Evolutionary conservation across 92 coral and sea anemone species (phyloP).

Genomic region (Palythoa grandiflora): DNA sequence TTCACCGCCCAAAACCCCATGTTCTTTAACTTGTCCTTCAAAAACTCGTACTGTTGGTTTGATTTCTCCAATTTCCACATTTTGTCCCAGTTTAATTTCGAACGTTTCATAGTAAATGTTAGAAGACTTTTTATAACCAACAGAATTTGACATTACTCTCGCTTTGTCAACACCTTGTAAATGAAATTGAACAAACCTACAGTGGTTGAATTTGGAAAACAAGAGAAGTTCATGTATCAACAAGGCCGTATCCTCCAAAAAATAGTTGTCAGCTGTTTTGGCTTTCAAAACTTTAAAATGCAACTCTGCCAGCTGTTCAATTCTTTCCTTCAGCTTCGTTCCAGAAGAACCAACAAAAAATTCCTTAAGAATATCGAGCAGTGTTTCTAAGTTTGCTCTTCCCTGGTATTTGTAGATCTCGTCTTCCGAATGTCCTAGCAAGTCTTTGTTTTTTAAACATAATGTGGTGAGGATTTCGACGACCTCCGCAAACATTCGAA

Average conservation of each 20-base stretch:
- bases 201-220: not conserved
- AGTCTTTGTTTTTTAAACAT: conserved; percentile 3
- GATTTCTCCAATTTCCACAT: not conserved
- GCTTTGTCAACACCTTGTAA: conserved; percentile 13
- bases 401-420: not conserved
- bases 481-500: not conserved
- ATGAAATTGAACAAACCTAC: conserved; percentile 22
- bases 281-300: not conserved
- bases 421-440: not conserved
- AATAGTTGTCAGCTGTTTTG: not conserved
- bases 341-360: conserved; percentile 1
- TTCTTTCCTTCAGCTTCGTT: conserved; percentile 7
- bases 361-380: not conserved
- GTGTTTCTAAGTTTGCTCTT: conserved; percentile 3
- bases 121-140: not conserved
- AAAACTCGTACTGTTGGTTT: conserved; percentile 19
- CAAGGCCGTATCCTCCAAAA: conserved; percentile 23
- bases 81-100: conserved; percentile 6
- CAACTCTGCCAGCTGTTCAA: conserved; percentile 19
- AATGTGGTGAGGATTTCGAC: conserved; percentile 12
- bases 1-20: conserved; percentile 12
- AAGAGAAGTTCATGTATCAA: conserved; percentile 15
- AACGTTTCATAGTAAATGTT: conserved; percentile 6
- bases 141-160: not conserved
- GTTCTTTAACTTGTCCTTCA: conserved; percentile 8